Percentiles rank a stretch among this genome's conserved stretches.
Conservation (phyloP, 1,140 invertebrate genomes). For the Gyrodactylus salaris region DNA sequence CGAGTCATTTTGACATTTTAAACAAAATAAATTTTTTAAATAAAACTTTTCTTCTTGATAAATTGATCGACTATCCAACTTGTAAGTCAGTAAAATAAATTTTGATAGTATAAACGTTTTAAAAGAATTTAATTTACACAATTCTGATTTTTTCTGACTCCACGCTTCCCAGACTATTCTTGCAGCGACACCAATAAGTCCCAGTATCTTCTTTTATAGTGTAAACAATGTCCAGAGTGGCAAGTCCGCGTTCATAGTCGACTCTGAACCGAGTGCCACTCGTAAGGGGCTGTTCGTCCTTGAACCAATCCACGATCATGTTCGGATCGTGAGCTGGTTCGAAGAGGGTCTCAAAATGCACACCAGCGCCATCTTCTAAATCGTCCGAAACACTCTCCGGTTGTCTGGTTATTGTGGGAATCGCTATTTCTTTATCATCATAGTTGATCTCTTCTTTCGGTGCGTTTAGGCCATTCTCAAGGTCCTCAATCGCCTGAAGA, state of each 20-base stretch:
- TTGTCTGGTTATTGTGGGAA: neutral
- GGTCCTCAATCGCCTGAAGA: neutral
- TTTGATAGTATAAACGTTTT: neutral
- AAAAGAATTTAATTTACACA: neutral
- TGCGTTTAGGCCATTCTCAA: neutral
- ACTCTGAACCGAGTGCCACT: conserved; percentile 54
- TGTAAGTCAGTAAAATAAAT: neutral
- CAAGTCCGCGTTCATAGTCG: conserved; percentile 65
- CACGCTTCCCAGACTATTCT: conserved; percentile 1
- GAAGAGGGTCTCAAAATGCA: conserved; percentile 59
- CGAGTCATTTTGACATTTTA: neutral
- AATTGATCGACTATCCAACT: neutral
- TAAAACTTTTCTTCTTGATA: neutral
- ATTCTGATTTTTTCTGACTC: conserved; percentile 7
- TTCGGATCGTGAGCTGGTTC: conserved; percentile 58
- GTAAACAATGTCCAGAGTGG: conserved; percentile 53
- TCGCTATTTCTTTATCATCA: neutral
- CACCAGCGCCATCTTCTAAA: conserved; percentile 48
- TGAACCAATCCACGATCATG: conserved; percentile 75
- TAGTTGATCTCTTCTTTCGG: neutral
- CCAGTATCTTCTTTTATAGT: conserved; percentile 54
- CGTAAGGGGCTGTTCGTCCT: conserved; percentile 55
- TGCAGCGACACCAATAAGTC: conserved; percentile 34
- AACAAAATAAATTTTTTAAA: neutral
- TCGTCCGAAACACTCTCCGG: conserved; percentile 27